phyloP scores from a whole-genome alignment of 1,140 invertebrate genomes.

The Pissodes strobi region DNA sequence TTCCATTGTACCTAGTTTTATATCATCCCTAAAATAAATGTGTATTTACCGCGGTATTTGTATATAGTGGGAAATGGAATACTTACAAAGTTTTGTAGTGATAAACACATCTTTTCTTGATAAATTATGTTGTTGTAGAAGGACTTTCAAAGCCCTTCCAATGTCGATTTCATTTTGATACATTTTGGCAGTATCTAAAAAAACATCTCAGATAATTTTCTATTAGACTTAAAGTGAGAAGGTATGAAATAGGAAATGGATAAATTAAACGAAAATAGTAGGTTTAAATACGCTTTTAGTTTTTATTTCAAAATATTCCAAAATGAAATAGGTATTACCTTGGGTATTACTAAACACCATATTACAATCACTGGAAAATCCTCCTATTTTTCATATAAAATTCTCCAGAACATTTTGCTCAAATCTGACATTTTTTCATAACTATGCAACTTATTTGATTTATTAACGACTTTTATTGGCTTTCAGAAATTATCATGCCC shows the following conservation, averaged over 20 bases:
- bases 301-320: not conserved
- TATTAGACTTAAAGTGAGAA: not conserved
- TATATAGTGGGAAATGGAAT: not conserved
- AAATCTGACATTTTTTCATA: too few relatives aligned
- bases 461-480: too few relatives aligned
- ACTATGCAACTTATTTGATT: too few relatives aligned
- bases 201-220: not conserved
- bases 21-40: too few relatives aligned
- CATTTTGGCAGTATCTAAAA: constrained; percentile 73
- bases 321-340: not conserved
- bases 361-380: not conserved
- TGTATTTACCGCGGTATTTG: too few relatives aligned
- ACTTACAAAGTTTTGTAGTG: constrained; percentile 74
- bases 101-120: constrained; percentile 76
- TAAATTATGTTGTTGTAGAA: constrained; percentile 67
- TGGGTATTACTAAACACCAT: not conserved
- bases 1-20: too few relatives aligned
- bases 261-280: not conserved
- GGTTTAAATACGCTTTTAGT: not conserved
- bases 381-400: too few relatives aligned
- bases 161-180: constrained; percentile 76
- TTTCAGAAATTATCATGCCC: too few relatives aligned
- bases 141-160: constrained; percentile 63
- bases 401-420: too few relatives aligned
- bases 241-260: constrained; percentile 23